Evolutionary conservation across 2,888 invertebrate species (phyloP).

Genomic region (Nomada ruficornis): DNA sequence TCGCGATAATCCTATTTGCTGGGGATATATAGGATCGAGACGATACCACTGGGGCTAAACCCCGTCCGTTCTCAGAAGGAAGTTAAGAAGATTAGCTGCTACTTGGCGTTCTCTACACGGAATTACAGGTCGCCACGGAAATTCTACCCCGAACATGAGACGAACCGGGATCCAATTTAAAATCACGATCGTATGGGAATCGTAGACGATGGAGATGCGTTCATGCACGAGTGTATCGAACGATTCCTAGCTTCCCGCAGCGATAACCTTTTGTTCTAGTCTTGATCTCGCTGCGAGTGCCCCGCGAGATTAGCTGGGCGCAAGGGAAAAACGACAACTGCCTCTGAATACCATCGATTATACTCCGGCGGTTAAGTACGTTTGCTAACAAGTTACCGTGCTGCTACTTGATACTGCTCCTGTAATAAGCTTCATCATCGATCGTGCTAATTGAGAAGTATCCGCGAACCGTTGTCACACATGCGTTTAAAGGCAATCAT

Average conservation of each 20-base stretch:
- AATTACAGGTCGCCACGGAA: neutral
- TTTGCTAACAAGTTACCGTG: slow-evolving; percentile 57
- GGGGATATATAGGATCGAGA: slow-evolving; percentile 50
- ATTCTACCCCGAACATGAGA: neutral
- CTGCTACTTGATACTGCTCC: slow-evolving; percentile 33
- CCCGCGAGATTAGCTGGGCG: slow-evolving; percentile 9
- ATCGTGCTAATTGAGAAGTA: slow-evolving; percentile 49
- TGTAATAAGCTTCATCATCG: slow-evolving; percentile 49
- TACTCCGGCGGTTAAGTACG: slow-evolving; percentile 44
- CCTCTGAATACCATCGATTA: slow-evolving; percentile 55
- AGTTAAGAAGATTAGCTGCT: slow-evolving; percentile 70
- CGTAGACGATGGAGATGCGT: neutral
- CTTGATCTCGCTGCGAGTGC: slow-evolving; percentile 49
- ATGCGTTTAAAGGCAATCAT: neutral
- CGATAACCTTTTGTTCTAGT: slow-evolving; percentile 23
- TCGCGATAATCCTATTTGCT: slow-evolving; percentile 66
- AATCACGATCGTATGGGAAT: neutral
- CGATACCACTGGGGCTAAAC: slow-evolving; percentile 41
- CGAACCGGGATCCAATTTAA: neutral
- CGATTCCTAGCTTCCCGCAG: slow-evolving; percentile 9
- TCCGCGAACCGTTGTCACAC: slow-evolving; percentile 37
- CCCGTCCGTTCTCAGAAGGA: slow-evolving; percentile 61
- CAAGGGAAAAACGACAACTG: slow-evolving; percentile 49
- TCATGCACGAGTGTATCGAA: neutral
- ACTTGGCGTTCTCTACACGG: slow-evolving; percentile 32